Base-by-base conservation (phyloP, 1,140 invertebrate genomes). In the Dendroctonus valens region DNA sequence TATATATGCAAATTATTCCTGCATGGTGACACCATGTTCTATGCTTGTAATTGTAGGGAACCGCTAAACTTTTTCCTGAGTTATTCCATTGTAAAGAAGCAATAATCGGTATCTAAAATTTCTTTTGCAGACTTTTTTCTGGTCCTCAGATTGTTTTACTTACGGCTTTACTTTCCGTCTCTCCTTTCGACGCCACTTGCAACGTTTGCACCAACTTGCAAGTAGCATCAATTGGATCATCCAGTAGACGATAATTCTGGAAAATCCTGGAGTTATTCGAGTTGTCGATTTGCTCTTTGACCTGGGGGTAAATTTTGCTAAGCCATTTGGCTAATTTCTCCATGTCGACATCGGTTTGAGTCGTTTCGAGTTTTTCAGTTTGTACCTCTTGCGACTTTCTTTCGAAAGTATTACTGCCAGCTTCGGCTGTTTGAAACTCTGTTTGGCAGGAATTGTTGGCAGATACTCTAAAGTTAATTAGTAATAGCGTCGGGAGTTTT, bases 1-100 rank as follows among this genome's bases (percentile, higher is more conserved):
- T 12, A 60, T 71, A 73, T 15, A 73, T 50, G 7, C 52, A 63
- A 6, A 76, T 66, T 39, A 60, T 15, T n/a, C 75, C 75, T 11
- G 60, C 38, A 62, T 78, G 75, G 59, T 76, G 63, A 64, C 76
- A 78, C 76, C 76, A 78, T 7, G 71, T 67, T 54, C 71, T 72
- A 57, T 78, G 76, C 38, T 70, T 65, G 59, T 71, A 72, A 64
- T 68, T 72, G 9, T 69, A 69, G 38, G 74, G 41, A 37, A 77
- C 55, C 11, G 74, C 75, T 14, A 78, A n/a, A 59, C 65, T 69
- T 49, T 74, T 75, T 37, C 75, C 74, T 5, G 70, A 72, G 12
- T 61, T 52, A 63, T 76, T 78, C 76, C 76, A 78, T 54, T 68
- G 62, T 8, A 76, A 55, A 3, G 69, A 54, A 44, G 68, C 65